Evolutionary conservation across 2,888 invertebrate species (phyloP).

Genomic region (Brachynemurus nebulosus): DNA sequence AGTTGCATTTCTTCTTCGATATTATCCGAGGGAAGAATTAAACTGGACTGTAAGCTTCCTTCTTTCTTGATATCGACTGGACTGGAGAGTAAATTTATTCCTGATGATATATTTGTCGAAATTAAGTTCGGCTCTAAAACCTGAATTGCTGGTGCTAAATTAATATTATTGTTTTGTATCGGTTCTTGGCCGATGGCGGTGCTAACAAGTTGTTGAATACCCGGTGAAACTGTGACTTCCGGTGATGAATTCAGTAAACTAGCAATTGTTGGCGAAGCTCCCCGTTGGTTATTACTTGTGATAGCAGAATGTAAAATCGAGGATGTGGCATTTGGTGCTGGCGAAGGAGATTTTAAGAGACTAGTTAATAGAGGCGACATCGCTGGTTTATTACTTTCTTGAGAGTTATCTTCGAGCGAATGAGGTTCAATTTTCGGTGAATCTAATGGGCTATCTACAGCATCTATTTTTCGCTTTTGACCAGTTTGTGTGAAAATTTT

Average conservation of each 20-base stretch:
- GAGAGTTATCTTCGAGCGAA: not conserved
- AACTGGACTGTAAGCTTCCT: not conserved
- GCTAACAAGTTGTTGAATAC: slow-evolving; percentile 37
- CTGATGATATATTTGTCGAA: not conserved
- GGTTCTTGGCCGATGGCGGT: slow-evolving; percentile 31
- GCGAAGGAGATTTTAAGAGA: slow-evolving; percentile 57
- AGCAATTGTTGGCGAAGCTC: slow-evolving; percentile 37
- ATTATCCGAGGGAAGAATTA: slow-evolving; percentile 2
- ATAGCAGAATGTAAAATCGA: slow-evolving; percentile 31
- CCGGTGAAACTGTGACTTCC: slow-evolving; percentile 31
- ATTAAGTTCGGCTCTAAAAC: not conserved
- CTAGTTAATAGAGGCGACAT: slow-evolving; percentile 69
- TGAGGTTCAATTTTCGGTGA: slow-evolving; percentile 17
- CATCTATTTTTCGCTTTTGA: slow-evolving; percentile 29
- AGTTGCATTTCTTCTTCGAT: slow-evolving; percentile 9
- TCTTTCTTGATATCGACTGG: slow-evolving; percentile 3
- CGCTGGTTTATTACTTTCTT: slow-evolving; percentile 33
- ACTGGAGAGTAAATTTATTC: not conserved
- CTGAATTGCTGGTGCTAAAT: not conserved
- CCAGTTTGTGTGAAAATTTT: slow-evolving; percentile 19
- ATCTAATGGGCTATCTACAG: slow-evolving; percentile 23
- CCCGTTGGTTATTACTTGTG: slow-evolving; percentile 24
- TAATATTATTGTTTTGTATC: slow-evolving; percentile 6
- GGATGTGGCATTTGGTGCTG: slow-evolving; percentile 32
- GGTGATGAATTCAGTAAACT: slow-evolving; percentile 35